Base-by-base conservation (phyloP, 2,797 vertebrate genomes). In the Fistularia tabacaria region DNA sequence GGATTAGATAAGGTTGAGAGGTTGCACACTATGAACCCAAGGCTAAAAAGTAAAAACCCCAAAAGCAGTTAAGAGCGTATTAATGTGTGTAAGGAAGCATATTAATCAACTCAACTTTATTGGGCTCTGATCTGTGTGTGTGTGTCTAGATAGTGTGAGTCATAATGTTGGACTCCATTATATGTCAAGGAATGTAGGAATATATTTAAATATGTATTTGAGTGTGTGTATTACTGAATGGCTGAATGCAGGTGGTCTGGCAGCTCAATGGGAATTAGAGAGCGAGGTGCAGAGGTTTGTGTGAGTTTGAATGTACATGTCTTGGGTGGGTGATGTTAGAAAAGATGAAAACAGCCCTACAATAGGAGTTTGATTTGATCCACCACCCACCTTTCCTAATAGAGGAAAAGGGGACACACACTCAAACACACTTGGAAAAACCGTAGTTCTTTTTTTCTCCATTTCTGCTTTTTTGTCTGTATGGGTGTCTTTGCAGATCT, bases 21-120 rank as follows among this genome's bases (percentile, higher is more conserved):
- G 86, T 89, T 87, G 78, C 87, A 88, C 86, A 91, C 89, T 90
- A 88, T 91, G 89, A 89, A 90, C 85, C 81, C 65, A 65, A 69
- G 83, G 87, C 87, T 87, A 91, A 90, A 91, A 91, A 90, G 89
- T 91, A 88, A 82, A 79, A 89, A 88, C 88, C 88, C 85, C 90
- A 91, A 92, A 91, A 90, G 88, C 84, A 90, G 87, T 91, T 92
- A 90, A 92, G 90, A 87, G 88, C 86, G 89, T 91, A 90, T 91
- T 92, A 91, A 90, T 90, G 88, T 88, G 90, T 90, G 85, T 90
- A 91, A 89, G 88, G 89, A 91, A 92, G 86, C 83, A 82, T 89
- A 90, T 89, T 91, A 91, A 93, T 92, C 89, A 90, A 89, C 87
- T 90, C 87, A 88, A 83, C 84, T 89, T 80, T 77, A 88, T 85